phyloP scores from a whole-genome alignment of 2,797 vertebrate genomes.

The Syndactyla subalaris region DNA sequence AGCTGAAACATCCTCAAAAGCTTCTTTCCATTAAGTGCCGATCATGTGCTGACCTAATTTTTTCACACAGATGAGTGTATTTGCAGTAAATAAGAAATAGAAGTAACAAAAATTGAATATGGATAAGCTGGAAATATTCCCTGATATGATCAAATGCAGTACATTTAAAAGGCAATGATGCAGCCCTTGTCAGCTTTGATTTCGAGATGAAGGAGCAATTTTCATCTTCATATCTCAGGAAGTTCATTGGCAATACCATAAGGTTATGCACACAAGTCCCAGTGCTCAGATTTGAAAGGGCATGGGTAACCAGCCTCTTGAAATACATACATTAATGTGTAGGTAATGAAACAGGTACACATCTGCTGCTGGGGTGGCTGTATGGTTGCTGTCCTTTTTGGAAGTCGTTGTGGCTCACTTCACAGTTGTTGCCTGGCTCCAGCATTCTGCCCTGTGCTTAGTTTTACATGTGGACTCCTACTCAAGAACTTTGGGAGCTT shows the following conservation, averaged over 20 bases:
- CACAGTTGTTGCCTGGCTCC: background rate
- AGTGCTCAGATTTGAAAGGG: background rate
- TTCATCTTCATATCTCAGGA: rapidly evolving
- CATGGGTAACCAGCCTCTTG: background rate
- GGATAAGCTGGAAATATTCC: background rate
- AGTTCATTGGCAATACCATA: background rate
- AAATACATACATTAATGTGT: background rate
- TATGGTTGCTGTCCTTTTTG: rapidly evolving
- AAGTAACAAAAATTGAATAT: background rate
- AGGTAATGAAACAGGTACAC: background rate
- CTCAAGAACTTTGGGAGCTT: background rate
- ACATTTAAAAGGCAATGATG: background rate
- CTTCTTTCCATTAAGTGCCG: background rate
- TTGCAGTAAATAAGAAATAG: background rate
- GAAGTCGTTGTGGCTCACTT: background rate
- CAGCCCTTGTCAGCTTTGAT: background rate
- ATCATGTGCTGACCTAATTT: background rate
- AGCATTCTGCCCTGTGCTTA: background rate
- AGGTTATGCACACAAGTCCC: background rate
- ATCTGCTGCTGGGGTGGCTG: background rate
- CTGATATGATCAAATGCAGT: background rate
- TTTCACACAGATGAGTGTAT: background rate
- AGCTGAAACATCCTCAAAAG: background rate
- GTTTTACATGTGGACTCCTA: background rate
- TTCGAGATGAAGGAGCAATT: background rate